phyloP scores from a whole-genome alignment of 2,888 invertebrate genomes.

The Meiosimyza decipiens region DNA sequence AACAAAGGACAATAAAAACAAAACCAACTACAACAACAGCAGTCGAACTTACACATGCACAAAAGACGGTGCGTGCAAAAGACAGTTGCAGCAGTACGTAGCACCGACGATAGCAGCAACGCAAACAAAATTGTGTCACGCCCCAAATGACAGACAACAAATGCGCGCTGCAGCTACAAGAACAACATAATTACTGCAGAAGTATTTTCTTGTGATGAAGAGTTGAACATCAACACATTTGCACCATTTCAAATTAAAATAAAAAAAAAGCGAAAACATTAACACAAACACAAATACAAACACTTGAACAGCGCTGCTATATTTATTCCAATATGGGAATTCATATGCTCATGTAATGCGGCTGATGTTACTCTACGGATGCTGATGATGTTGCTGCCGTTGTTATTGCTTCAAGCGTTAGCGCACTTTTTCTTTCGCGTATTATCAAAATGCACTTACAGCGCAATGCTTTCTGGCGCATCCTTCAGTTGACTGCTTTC shows the following conservation, averaged over 20 bases:
- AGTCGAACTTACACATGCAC: too few relatives aligned
- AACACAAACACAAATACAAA: slow-evolving; percentile 1
- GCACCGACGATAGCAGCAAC: not conserved
- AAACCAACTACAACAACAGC: too few relatives aligned
- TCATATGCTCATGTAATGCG: slow-evolving; percentile 1
- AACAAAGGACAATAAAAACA: too few relatives aligned
- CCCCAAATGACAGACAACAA: slow-evolving; percentile 21
- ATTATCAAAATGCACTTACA: not conserved
- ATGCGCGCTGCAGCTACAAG: not conserved
- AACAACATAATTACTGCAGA: too few relatives aligned
- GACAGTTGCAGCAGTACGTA: not conserved
- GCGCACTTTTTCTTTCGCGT: not conserved
- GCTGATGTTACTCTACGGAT: not conserved
- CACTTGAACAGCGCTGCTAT: not conserved
- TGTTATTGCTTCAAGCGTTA: not conserved
- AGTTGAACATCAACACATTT: slow-evolving; percentile 23
- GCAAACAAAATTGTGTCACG: slow-evolving; percentile 24
- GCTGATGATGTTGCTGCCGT: not conserved
- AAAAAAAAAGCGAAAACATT: too few relatives aligned
- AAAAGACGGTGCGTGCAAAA: not conserved
- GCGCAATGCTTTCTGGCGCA: not conserved
- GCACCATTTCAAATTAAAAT: not conserved
- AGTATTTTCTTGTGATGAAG: slow-evolving; percentile 1
- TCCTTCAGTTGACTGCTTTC: too few relatives aligned
- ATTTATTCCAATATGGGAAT: not conserved